A percentile compares a stretch with the other conserved stretches of the same genome.
These are phyloP conservation scores for Pipistrellus pygmaeus DNA, from an alignment of 2,797 vertebrate genomes.

Conservation along the genomic window DNA sequence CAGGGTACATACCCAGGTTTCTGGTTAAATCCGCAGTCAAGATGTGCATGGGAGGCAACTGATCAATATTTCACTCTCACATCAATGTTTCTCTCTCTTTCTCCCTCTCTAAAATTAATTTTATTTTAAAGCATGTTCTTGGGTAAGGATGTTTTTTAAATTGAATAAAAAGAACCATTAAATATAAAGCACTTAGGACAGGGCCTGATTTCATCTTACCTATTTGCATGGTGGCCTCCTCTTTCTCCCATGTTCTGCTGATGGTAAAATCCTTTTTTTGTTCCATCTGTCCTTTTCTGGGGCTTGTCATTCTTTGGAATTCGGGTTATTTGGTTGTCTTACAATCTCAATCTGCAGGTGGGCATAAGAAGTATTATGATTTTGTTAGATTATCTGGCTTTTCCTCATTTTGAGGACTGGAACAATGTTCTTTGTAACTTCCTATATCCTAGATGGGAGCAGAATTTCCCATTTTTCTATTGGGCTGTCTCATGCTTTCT, in stretches of 20 bases:
- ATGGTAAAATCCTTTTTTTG: not conserved
- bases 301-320: not conserved
- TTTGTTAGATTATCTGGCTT: not conserved
- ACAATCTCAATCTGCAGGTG: not conserved
- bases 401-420: not conserved
- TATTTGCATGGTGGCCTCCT: not conserved
- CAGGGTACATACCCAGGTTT: too few relatives aligned
- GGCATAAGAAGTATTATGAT: not conserved
- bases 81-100: too few relatives aligned
- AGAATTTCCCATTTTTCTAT: not conserved
- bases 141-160: too few relatives aligned
- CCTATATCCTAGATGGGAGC: not conserved
- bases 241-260: not conserved
- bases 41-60: too few relatives aligned
- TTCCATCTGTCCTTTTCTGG: not conserved
- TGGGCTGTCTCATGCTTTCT: not conserved
- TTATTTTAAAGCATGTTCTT: too few relatives aligned
- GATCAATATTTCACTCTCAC: too few relatives aligned
- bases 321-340: not conserved
- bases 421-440: not conserved
- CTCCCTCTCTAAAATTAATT: too few relatives aligned
- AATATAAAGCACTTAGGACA: not conserved
- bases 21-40: too few relatives aligned
- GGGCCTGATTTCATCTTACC: not conserved
- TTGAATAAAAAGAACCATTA: not conserved